Base-by-base conservation (phyloP, 1,140 invertebrate genomes). In the Pseudomyrmex cubaensis region DNA sequence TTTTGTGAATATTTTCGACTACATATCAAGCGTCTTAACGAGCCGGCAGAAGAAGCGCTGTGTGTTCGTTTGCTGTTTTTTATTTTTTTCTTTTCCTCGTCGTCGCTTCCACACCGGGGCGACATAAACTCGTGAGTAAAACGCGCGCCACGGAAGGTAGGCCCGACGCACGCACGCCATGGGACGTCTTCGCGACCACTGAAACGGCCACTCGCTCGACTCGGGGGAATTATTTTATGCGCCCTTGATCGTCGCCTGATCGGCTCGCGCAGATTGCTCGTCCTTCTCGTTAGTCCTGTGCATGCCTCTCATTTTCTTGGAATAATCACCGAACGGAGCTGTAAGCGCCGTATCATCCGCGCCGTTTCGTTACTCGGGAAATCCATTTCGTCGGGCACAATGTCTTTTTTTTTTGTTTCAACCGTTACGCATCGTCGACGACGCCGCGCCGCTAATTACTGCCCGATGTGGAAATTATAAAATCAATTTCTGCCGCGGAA, bases 1-100 rank as follows among this genome's bases (percentile, higher is more conserved):
- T 94, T 94, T 94, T 93, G 87, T 90, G 87, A 94, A 93, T 93
- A 93, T 92, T 93, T 94, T 92, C 89, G 90, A 89, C 86, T 90
- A 92, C 91, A 92, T 94, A 35, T 35, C 35, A 93, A 93, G 92
- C 90, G 89, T 92, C 90, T 92, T 93, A 94, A 94, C 93, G 93
- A 93, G 92, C 90, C 82, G 74, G 90, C 92, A 93, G 88, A 82
- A 93, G 78, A 72, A 89, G 85, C 25, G 59, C 54, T 80, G 5
- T 7, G 5, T 35, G 35, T 35, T 35, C 7, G 35, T 61, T 67
- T 52, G 17, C 61, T 83, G 72, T n/a, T 59, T 9, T 2, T 35
- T 54, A 20, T 12, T 8, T 10, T 54, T n/a, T 62, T 73, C 20
- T 72, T 61, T 56, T 75, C 5, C 5, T 67, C 57, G 7, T 63